Conservation (phyloP, 1,140 invertebrate genomes). For the Gryllus bimaculatus region DNA sequence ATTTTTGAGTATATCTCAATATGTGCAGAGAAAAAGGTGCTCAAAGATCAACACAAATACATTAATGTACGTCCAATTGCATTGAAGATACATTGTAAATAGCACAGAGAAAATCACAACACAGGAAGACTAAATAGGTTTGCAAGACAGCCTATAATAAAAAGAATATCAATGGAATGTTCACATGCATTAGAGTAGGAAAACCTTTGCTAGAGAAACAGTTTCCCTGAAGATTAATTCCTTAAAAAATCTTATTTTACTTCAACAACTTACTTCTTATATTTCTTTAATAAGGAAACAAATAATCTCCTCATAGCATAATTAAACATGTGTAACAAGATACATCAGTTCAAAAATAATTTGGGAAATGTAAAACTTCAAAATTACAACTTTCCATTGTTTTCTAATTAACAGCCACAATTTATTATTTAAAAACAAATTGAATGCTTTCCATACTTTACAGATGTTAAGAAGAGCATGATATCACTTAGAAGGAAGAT, state of each 20-base stretch:
- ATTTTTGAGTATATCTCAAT: neutral
- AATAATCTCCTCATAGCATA: no score
- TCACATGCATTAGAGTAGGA: neutral
- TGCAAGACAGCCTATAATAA: neutral
- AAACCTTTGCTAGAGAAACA: neutral
- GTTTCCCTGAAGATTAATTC: neutral
- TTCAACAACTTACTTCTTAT: no score
- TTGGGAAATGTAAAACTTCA: neutral
- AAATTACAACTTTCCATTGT: no score
- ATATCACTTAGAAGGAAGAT: no score
- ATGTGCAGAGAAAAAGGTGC: conserved; percentile 3
- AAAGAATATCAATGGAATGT: neutral
- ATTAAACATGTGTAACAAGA: no score
- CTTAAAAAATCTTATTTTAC: no score
- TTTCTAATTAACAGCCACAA: no score
- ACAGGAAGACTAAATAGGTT: neutral
- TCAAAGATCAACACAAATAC: neutral
- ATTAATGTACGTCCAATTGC: neutral
- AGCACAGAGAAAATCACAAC: neutral
- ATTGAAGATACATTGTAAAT: neutral
- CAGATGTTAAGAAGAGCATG: neutral
- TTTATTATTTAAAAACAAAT: no score
- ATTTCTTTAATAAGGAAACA: no score
- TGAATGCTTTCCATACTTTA: neutral
- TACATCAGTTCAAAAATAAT: neutral